Evolutionary conservation across 2,888 invertebrate species (phyloP).

Genomic region (Calameuta filiformis): DNA sequence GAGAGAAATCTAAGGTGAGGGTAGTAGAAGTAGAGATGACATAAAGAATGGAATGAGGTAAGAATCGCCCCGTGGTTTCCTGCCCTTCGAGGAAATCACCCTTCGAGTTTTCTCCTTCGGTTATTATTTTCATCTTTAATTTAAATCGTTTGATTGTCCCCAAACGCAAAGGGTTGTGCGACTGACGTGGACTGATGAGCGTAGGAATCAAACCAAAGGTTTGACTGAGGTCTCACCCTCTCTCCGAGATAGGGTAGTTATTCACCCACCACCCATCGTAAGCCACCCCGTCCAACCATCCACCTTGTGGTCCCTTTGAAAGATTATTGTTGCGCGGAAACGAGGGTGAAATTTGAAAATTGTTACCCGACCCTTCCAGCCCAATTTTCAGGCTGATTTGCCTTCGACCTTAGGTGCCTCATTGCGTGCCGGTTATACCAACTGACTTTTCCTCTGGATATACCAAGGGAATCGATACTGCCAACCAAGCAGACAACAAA

Average conservation of each 20-base stretch:
- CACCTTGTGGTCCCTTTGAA: slow-evolving; percentile 17
- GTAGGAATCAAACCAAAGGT: slow-evolving; percentile 18
- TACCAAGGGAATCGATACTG: background rate
- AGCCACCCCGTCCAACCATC: background rate
- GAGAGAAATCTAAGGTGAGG: background rate
- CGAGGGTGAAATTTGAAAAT: slow-evolving; percentile 24
- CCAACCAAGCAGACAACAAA: background rate
- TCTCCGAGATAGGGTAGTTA: slow-evolving; percentile 4
- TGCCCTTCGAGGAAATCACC: slow-evolving; percentile 20
- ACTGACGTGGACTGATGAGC: slow-evolving; percentile 49
- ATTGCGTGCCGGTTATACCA: background rate
- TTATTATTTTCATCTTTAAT: slow-evolving; percentile 56
- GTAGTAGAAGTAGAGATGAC: background rate
- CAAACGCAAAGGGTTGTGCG: slow-evolving; percentile 45
- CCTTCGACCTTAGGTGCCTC: slow-evolving; percentile 7
- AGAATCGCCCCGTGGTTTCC: background rate
- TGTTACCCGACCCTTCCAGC: slow-evolving; percentile 14
- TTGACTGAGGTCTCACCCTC: slow-evolving; percentile 13
- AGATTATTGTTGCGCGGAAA: slow-evolving; percentile 23
- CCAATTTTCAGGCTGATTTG: slow-evolving; percentile 20
- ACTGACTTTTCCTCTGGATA: background rate
- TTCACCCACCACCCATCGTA: background rate
- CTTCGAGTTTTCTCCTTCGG: slow-evolving; percentile 15
- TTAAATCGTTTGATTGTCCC: slow-evolving; percentile 45
- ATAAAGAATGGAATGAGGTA: background rate